Base-by-base conservation (phyloP, 1,140 invertebrate genomes). In the Drosophila sp. region DNA sequence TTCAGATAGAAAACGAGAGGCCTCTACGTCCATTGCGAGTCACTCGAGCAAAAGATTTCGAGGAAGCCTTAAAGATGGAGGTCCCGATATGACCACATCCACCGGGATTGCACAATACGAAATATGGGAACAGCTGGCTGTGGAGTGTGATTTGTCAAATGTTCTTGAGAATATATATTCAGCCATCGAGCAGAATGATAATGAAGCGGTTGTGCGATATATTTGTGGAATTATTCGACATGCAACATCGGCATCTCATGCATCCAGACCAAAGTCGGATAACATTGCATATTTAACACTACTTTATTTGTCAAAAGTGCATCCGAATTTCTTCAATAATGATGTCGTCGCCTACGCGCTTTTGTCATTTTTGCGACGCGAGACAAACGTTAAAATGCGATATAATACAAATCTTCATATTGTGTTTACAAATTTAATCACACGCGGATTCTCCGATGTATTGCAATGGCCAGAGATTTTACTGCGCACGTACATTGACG, bases 401-500 rank as follows among this genome's bases (percentile, higher is more conserved):
- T 91, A 80, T n/a, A 98, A 97, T 92, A 94, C 95, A 2, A 92
- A 96, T 29, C 94, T 97, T n/a, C 95, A 97, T 70, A 95, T 98
- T 9, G 91, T 98, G 8, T 96, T 96, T 34, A 96, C 97, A 58
- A 98, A 97, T 93, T 93, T 99, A 70, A 92, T 99, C 13, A 94
- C 96, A 91, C 94, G 95, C 70, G 96, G 96, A 9, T 98, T 96
- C 92, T 93, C 94, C 41, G 97, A 97, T 25, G 94, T 94, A 57
- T 94, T 93, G 48, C 94, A 94, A 64, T 97, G 96, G 96, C 96
- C 96, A 4, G 96, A 97, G 77, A 93, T 94, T 57, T 96, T 97
- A 92, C 93, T 94, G 5, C 79, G 97, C 95, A 93, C 97, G 0
- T 99, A 97, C 90, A 95, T 99, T 59, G 98, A 99, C 89, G 98